These are phyloP conservation scores for Rissa tridactyla DNA, from an alignment of 2,113 vertebrate species.

Conservation along the genomic window DNA sequence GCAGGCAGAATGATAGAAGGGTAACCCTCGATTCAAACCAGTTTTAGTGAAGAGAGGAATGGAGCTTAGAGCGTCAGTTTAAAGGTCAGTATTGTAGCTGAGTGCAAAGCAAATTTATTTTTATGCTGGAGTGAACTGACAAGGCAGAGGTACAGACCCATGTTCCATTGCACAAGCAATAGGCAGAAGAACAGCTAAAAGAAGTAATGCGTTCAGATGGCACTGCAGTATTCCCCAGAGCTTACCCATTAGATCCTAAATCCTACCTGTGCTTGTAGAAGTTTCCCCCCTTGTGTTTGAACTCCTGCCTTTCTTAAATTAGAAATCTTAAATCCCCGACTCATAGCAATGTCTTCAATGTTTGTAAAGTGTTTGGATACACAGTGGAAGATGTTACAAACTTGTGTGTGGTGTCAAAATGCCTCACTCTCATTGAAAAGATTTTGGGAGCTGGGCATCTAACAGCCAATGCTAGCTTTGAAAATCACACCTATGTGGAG, in stretches of 20 bases:
- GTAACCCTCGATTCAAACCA: neutral
- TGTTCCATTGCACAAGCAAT: neutral
- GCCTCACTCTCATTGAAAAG: neutral
- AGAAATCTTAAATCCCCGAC: neutral
- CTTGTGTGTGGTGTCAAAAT: neutral
- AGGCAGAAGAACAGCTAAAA: neutral
- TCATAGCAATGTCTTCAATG: neutral
- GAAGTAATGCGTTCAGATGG: neutral
- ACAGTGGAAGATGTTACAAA: neutral
- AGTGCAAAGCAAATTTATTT: neutral
- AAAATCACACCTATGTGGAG: neutral
- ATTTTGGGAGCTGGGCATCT: neutral
- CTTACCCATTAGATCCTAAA: neutral
- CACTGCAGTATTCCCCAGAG: neutral
- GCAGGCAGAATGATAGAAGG: neutral
- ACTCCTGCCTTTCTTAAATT: neutral
- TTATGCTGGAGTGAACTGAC: neutral
- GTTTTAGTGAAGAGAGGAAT: neutral
- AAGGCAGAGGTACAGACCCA: neutral
- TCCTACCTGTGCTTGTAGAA: neutral
- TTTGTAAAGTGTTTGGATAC: neutral
- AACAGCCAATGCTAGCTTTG: neutral
- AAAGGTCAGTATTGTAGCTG: neutral
- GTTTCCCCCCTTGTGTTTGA: neutral
- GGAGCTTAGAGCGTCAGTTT: neutral